A percentile compares a stretch with the other conserved stretches of the same genome.
Evolutionary conservation across 2,797 vertebrate genomes (phyloP).

Genomic region (Lagodon rhomboides): DNA sequence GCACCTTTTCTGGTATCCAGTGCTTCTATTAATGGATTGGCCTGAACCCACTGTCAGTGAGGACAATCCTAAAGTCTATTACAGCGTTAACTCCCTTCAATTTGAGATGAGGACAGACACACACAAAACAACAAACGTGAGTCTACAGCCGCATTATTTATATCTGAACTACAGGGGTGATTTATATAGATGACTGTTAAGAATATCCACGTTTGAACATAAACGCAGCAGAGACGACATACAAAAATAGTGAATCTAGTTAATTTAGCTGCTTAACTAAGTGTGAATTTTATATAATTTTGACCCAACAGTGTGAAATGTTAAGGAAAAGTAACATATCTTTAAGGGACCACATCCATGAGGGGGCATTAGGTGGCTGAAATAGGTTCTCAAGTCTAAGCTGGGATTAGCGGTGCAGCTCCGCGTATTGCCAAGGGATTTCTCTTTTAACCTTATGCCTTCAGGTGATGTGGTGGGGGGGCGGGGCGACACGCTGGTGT

Average conservation of each 20-base stretch:
- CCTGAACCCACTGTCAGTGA: slow-evolving; percentile 43
- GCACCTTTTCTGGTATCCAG: slow-evolving; percentile 45
- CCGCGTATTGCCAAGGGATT: slow-evolving; percentile 79
- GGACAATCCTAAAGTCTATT: slow-evolving; percentile 49
- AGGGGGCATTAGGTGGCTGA: slow-evolving; percentile 78
- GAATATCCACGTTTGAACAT: background rate
- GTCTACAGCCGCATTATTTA: background rate
- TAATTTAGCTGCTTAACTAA: no score
- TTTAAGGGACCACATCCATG: slow-evolving; percentile 55
- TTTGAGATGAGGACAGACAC: background rate
- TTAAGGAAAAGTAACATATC: slow-evolving; percentile 32
- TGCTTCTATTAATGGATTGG: slow-evolving; percentile 50
- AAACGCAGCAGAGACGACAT: rapidly evolving
- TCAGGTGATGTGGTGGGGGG: slow-evolving; percentile 30
- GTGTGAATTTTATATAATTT: background rate
- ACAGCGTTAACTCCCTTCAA: slow-evolving; percentile 24
- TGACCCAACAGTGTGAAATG: slow-evolving; percentile 4
- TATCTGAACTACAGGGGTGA: background rate
- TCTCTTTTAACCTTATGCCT: slow-evolving; percentile 78
- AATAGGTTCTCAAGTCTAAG: slow-evolving; percentile 79
- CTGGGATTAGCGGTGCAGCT: slow-evolving; percentile 81
- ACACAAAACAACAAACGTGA: background rate
- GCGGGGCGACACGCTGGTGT: slow-evolving; percentile 6
- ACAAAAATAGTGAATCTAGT: background rate
- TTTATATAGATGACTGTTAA: background rate